Percentiles rank a stretch among this genome's conserved stretches.
Evolutionary conservation across 2,113 vertebrate genomes (phyloP).

Genomic region (Sturnira hondurensis): DNA sequence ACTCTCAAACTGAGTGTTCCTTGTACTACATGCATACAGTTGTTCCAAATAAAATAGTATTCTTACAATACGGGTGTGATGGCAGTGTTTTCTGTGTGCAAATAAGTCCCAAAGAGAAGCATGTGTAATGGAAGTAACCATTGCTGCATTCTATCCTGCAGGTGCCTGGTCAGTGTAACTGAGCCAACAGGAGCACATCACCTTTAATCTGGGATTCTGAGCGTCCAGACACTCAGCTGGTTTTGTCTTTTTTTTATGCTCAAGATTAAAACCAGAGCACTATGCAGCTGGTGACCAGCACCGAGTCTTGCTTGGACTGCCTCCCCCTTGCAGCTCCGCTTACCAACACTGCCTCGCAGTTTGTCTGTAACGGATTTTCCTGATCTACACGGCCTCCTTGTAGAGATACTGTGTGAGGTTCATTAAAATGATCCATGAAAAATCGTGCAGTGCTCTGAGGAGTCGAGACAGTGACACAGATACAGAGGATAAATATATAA

Average conservation of each 20-base stretch:
- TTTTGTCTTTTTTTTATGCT: background rate
- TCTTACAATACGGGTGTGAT: background rate
- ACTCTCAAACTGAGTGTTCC: background rate
- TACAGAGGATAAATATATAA: background rate
- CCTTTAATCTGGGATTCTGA: background rate
- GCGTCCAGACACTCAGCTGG: background rate
- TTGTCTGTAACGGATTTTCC: background rate
- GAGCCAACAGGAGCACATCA: background rate
- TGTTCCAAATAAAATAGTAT: conserved; percentile 42
- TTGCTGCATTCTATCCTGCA: background rate
- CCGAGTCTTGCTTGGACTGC: background rate
- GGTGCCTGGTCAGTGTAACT: background rate
- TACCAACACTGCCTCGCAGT: background rate
- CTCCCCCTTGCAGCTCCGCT: background rate
- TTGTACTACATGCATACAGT: background rate
- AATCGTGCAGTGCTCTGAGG: background rate
- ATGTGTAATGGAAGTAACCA: background rate
- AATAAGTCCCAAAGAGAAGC: background rate
- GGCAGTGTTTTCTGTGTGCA: background rate
- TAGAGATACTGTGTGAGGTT: background rate
- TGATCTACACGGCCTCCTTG: background rate
- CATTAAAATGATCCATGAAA: background rate
- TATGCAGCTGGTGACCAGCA: background rate
- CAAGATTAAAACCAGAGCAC: background rate
- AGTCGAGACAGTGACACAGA: background rate